Base-by-base conservation (phyloP, 2,888 invertebrate genomes). In the Noctua comes region DNA sequence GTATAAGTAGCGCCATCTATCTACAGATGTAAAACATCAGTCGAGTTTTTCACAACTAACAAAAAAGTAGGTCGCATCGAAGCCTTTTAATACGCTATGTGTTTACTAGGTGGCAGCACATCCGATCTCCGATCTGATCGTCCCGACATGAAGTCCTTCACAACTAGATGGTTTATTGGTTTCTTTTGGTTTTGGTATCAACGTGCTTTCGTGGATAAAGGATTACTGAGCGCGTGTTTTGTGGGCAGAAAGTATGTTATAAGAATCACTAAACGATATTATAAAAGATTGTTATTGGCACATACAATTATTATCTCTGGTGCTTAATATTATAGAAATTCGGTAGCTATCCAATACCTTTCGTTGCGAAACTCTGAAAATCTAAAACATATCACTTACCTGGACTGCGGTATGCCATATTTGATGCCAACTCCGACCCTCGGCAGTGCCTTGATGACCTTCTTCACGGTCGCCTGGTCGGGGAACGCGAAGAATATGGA, bases 401-500 rank as follows among this genome's bases (percentile, higher is more conserved):
- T 98, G 85, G 99, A 99, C 97, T 99, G 99, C 74, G 99, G 99
- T 92, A 99, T 99, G 91, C 99, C 99, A 95, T 99, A 99, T 96
- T 99, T 99, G 97, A 99, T 99, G 92, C 99, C 99, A 72, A 99
- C 99, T 18, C 99, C 99, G 85, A 99, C 99, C 80, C 99, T 97
- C 0, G 99, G 99, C 90, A 99, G 97, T 5, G 99, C 99, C 95
- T 99, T 99, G 96, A 99, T 99, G 90, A 99, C 99, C 97, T 99
- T 99, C 97, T 99, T 99, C 92, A 99, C 99, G 69, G 99, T 99
- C 88, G 98, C 98, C 96, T 99, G 99, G 96, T 99, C 99, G 89
- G 99, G 98, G 96, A 99, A 99, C 87, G 99, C 99, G 97, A 99
- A 99, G 98, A 99, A 98, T 94, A 99, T 99, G 78, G 99, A 99